Percentiles rank a stretch among this genome's conserved stretches.
These are phyloP conservation scores for Campylomormyrus numenius DNA, from an alignment of 2,113 vertebrate genomes.

Conservation along the genomic window DNA sequence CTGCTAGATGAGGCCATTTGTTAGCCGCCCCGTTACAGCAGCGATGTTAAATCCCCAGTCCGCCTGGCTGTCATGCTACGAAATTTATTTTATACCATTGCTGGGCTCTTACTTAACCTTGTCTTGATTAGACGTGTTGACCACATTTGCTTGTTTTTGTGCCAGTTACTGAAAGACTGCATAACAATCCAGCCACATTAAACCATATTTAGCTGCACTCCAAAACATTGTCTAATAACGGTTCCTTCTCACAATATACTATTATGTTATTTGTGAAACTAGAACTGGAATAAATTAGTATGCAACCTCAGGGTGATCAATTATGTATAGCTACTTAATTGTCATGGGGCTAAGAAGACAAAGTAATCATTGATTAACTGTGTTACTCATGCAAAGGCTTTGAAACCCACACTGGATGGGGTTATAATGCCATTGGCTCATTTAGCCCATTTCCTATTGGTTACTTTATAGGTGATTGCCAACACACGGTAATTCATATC, in stretches of 20 bases:
- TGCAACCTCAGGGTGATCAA: background rate
- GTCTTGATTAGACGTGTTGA: background rate
- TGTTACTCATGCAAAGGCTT: background rate
- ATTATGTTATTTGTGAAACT: background rate
- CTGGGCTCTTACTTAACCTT: background rate
- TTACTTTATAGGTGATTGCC: background rate
- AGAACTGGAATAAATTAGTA: background rate
- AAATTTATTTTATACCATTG: background rate
- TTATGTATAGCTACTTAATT: background rate
- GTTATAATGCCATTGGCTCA: background rate
- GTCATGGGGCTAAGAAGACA: background rate
- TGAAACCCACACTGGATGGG: background rate
- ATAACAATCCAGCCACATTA: background rate
- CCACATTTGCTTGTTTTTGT: background rate
- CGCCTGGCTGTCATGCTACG: background rate
- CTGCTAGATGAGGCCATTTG: background rate
- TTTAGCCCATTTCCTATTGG: background rate
- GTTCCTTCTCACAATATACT: background rate
- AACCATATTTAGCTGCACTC: background rate
- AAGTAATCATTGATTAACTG: background rate
- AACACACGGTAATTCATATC: background rate
- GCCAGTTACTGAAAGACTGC: background rate
- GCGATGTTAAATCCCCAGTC: background rate
- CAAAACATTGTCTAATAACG: background rate
- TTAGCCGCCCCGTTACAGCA: background rate